Conservation (phyloP, 2,113 vertebrate genomes). For the Microcebus tavaratra region DNA sequence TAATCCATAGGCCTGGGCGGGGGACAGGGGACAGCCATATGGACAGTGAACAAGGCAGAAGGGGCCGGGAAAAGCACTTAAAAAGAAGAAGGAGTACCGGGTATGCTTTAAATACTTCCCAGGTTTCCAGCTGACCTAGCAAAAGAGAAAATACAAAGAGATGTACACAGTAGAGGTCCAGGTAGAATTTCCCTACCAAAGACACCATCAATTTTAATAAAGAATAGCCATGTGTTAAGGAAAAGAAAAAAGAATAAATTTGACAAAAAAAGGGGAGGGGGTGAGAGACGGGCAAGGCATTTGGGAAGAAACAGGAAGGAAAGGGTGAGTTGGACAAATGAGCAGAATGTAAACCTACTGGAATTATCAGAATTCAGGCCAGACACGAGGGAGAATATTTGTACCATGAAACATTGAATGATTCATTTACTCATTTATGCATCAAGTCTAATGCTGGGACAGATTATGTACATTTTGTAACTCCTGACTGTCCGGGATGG, state of each 20-base stretch:
- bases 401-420: not conserved
- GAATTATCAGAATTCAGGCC: not conserved
- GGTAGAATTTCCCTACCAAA: not conserved
- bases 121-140: not conserved
- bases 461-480: not conserved
- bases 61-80: not conserved
- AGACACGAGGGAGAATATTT: not conserved
- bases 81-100: not conserved
- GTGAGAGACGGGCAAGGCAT: not conserved
- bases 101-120: not conserved
- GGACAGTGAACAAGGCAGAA: not conserved
- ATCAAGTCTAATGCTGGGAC: not conserved
- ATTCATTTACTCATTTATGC: not conserved
- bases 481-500: not conserved
- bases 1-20: not conserved
- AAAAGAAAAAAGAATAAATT: not conserved
- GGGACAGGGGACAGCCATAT: not conserved
- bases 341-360: not conserved
- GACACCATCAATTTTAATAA: not conserved
- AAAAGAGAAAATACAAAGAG: not conserved
- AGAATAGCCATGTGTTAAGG: not conserved
- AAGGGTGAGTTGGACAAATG: not conserved
- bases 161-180: not conserved
- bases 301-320: not conserved
- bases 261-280: not conserved